These are phyloP conservation scores for Mylabris phalerata DNA, from an alignment of 1,140 invertebrate species.

Conservation along the genomic window DNA sequence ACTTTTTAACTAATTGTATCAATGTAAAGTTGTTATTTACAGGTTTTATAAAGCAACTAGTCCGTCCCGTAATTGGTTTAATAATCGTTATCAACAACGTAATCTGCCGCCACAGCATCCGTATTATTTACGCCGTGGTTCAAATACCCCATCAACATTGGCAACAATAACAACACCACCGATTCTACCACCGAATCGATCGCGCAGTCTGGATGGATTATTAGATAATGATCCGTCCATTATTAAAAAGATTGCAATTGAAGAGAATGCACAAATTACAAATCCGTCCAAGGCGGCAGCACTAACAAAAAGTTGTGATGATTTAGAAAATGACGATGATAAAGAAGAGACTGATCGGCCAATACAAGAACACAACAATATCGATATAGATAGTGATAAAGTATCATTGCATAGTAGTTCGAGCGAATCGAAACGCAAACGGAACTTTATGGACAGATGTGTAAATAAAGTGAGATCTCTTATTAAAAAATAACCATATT, in stretches of 20 bases:
- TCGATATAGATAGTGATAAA: slow-evolving; percentile 32
- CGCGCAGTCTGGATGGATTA: slow-evolving; percentile 63
- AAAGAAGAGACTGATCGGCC: slow-evolving; percentile 19
- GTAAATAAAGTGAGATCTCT: slow-evolving; percentile 69
- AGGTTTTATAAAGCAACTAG: slow-evolving; percentile 58
- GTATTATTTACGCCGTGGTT: slow-evolving; percentile 27
- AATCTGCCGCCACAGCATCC: slow-evolving; percentile 38
- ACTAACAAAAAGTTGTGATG: slow-evolving; percentile 33
- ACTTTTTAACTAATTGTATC: slow-evolving; percentile 22
- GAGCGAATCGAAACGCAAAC: slow-evolving; percentile 51
- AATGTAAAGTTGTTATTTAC: slow-evolving; percentile 34
- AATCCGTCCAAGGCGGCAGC: slow-evolving; percentile 35
- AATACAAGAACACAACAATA: slow-evolving; percentile 38
- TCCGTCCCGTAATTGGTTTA: slow-evolving; percentile 51
- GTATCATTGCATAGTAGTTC: slow-evolving; percentile 39
- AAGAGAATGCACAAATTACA: slow-evolving; percentile 15
- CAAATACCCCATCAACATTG: slow-evolving; percentile 35
- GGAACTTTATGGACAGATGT: slow-evolving; percentile 71
- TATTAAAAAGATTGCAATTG: slow-evolving; percentile 18
- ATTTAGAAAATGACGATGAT: slow-evolving; percentile 23
- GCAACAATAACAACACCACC: slow-evolving; percentile 29
- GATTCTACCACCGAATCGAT: slow-evolving; percentile 43
- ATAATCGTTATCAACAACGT: slow-evolving; percentile 33
- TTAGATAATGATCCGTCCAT: slow-evolving; percentile 35
- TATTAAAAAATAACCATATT: slow-evolving; percentile 52